Evolutionary conservation across 1,140 invertebrate genomes (phyloP), one percentile per base, ranked within the genome.

Genomic region (Plutomurus gul): DNA sequence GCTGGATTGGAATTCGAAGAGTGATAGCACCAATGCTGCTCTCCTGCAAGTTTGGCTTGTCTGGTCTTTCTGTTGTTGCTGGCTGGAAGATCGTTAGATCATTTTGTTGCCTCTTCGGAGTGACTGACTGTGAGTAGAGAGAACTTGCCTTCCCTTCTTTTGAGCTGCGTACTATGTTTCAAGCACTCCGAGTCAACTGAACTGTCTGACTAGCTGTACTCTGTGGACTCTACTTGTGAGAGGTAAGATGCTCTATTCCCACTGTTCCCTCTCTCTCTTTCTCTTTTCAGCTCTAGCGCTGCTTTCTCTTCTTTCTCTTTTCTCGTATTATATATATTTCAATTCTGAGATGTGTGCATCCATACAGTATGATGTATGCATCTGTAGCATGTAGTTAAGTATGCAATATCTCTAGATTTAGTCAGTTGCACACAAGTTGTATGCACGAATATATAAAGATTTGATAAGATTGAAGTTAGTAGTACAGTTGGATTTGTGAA

Each of bases 31-130:
- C 10, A 43, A 43, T 43, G 39, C 39, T 43, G 39, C 39, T 8
- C 1, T 56, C 22, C 8, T 27, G 51, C n/a, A 33, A 33, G 30
- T 11, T 36, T n/a, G 39, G 11, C 13, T 65, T 16, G 30, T 27
- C 56, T 65, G 56, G 16, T 65, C 56, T 30, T 65, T 56, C 5
- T 56, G 16, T 11, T 27, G n/a, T 1, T 13, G 11, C 1, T 13
- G 16, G 27, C 13, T 65, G 56, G 70, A 20, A 72, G 70, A 72
- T 72, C 70, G 70, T 72, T 72, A 72, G 70, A 72, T 72, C 70
- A 72, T 72, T 72, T 72, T 72, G 70, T 72, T 72, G 70, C 70
- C 18, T 72, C 70, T 72, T 65, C 18, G 56, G 27, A 65, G 27
- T 65, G 56, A 65, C 27, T 65, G 56, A 65, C 56, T 65, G 56